Evolutionary conservation across 2,888 invertebrate species (phyloP).

Genomic region (Erannis defoliaria): DNA sequence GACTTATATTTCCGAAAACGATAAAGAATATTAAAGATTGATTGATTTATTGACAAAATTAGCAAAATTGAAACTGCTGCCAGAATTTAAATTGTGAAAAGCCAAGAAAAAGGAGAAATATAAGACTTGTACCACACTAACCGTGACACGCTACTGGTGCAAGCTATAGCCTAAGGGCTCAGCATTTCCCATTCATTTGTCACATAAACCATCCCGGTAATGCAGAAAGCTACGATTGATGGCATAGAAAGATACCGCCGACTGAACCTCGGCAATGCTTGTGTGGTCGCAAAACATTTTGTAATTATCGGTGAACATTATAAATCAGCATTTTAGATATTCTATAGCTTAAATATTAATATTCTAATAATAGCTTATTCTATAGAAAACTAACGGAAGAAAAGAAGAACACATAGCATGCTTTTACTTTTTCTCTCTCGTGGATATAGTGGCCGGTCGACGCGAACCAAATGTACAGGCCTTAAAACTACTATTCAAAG

Average conservation of each 20-base stretch:
- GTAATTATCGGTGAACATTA: conserved; percentile 13
- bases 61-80: not conserved
- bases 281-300: not conserved
- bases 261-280: not conserved
- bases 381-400: too few species aligned
- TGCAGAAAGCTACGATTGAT: conserved; percentile 20
- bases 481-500: too few species aligned
- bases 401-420: too few species aligned
- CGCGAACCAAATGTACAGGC: too few species aligned
- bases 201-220: conserved; percentile 57
- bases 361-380: not conserved
- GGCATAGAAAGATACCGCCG: conserved; percentile 16
- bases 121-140: not conserved
- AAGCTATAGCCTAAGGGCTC: conserved; percentile 14
- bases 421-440: too few species aligned
- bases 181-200: conserved; percentile 60
- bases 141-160: not conserved
- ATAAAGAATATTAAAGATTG: too few species aligned
- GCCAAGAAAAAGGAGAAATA: not conserved
- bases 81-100: too few species aligned
- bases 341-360: not conserved
- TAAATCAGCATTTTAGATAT: not conserved
- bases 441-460: too few species aligned
- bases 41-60: too few species aligned
- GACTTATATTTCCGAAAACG: too few species aligned